A percentile compares a stretch with the other conserved stretches of the same genome.
phyloP scores from a whole-genome alignment of 2,797 vertebrate species.

The Acipenser oxyrinchus region DNA sequence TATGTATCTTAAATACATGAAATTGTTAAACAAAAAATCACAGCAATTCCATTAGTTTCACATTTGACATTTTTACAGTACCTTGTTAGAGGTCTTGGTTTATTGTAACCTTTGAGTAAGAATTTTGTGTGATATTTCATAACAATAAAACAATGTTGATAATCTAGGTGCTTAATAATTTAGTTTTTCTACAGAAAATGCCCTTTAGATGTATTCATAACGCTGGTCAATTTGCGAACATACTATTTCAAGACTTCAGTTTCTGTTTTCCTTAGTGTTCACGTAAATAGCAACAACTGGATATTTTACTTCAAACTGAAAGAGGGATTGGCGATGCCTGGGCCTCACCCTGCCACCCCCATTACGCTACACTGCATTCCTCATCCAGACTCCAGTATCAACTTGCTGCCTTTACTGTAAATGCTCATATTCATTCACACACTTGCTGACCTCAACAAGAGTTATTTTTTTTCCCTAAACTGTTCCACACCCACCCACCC shows the following conservation, averaged over 20 bases:
- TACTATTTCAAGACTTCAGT: slow-evolving; percentile 7
- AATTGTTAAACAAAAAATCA: no score
- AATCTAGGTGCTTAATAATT: background rate
- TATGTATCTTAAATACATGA: no score
- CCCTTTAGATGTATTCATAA: background rate
- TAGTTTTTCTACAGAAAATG: background rate
- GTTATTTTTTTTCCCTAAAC: no score
- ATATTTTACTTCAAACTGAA: background rate
- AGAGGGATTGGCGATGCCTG: background rate
- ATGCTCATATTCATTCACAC: no score
- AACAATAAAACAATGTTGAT: background rate
- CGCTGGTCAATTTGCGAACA: slow-evolving; percentile 24
- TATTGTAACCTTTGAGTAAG: no score
- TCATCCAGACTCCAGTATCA: background rate
- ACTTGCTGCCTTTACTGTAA: no score
- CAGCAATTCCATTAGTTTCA: no score
- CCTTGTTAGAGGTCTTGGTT: no score
- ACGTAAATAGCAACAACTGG: background rate
- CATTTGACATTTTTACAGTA: no score
- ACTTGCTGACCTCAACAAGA: no score
- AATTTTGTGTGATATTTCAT: background rate
- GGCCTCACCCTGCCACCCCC: background rate
- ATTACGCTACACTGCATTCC: no score
- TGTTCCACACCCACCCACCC: no score
- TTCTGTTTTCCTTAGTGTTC: slow-evolving; percentile 1